These are phyloP conservation scores for Ophion ellenae DNA, from an alignment of 2,888 invertebrate species.

Conservation along the genomic window DNA sequence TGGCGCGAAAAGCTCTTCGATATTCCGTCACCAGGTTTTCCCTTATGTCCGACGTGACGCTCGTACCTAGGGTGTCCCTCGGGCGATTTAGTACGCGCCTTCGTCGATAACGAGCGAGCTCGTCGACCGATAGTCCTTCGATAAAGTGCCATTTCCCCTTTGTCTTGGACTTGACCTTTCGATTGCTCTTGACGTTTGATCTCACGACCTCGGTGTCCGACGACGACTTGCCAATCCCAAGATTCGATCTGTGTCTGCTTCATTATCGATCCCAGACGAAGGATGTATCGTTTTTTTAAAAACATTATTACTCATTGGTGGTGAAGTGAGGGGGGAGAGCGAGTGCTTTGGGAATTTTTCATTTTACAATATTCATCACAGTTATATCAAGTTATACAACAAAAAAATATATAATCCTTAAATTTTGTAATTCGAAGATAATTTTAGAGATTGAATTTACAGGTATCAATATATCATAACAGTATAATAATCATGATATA, in stretches of 20 bases:
- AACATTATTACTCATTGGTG: not conserved
- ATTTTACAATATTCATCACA: too few species aligned
- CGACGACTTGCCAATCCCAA: constrained; percentile 77
- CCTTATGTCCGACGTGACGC: constrained; percentile 44
- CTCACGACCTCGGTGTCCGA: constrained; percentile 82
- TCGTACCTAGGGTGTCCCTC: constrained; percentile 75
- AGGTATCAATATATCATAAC: too few species aligned
- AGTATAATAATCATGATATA: too few species aligned
- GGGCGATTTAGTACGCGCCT: constrained; percentile 83
- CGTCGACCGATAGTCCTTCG: constrained; percentile 85
- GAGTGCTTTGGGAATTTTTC: too few species aligned
- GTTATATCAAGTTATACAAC: too few species aligned
- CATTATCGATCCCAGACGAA: constrained; percentile 1
- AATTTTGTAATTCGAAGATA: too few species aligned
- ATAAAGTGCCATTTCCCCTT: constrained; percentile 82
- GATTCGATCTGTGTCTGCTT: constrained; percentile 71
- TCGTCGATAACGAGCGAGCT: constrained; percentile 84
- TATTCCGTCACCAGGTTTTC: constrained; percentile 76
- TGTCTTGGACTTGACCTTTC: constrained; percentile 63
- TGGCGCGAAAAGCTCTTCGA: constrained; percentile 77
- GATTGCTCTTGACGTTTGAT: constrained; percentile 67
- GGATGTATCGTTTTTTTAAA: not conserved
- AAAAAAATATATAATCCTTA: not conserved
- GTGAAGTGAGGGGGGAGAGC: not conserved
- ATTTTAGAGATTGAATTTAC: too few species aligned